A percentile compares a stretch with the other conserved stretches of the same genome.
These are phyloP conservation scores for Thysanoteuthis rhombus DNA, from an alignment of 2,888 invertebrate genomes.

Conservation along the genomic window DNA sequence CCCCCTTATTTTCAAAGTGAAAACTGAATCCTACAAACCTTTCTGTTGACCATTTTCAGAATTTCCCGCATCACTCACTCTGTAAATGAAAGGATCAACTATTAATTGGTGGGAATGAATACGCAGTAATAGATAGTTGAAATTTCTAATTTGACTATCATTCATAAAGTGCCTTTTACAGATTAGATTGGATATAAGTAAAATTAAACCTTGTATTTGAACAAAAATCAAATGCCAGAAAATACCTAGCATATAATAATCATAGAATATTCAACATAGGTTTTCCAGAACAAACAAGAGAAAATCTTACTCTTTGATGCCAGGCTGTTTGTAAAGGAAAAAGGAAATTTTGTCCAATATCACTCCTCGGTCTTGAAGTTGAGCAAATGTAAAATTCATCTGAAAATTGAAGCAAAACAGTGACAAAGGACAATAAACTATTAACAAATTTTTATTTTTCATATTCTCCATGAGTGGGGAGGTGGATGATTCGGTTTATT, in stretches of 20 bases:
- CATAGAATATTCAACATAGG: too few species aligned
- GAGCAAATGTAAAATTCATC: slow-evolving; percentile 84
- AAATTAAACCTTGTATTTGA: too few species aligned
- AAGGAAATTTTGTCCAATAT: slow-evolving; percentile 90
- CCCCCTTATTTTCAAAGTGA: background rate
- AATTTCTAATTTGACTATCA: background rate
- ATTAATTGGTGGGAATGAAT: background rate
- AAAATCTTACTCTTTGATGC: slow-evolving; percentile 37
- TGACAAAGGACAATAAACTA: too few species aligned
- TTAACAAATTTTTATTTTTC: too few species aligned
- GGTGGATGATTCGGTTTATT: too few species aligned
- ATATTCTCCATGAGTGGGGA: background rate
- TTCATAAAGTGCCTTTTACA: background rate
- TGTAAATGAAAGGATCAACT: background rate
- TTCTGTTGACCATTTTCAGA: slow-evolving; percentile 19
- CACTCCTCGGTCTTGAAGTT: slow-evolving; percentile 88
- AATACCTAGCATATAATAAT: too few species aligned
- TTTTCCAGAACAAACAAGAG: background rate
- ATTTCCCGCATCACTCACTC: background rate
- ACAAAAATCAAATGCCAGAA: too few species aligned
- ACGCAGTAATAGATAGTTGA: background rate
- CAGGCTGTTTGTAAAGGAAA: slow-evolving; percentile 77
- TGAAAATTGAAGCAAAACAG: slow-evolving; percentile 42
- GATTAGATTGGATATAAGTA: too few species aligned
- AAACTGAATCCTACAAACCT: slow-evolving; percentile 18